Conservation (phyloP, 2,113 vertebrate genomes). For the Daphoenositta chrysoptera region DNA sequence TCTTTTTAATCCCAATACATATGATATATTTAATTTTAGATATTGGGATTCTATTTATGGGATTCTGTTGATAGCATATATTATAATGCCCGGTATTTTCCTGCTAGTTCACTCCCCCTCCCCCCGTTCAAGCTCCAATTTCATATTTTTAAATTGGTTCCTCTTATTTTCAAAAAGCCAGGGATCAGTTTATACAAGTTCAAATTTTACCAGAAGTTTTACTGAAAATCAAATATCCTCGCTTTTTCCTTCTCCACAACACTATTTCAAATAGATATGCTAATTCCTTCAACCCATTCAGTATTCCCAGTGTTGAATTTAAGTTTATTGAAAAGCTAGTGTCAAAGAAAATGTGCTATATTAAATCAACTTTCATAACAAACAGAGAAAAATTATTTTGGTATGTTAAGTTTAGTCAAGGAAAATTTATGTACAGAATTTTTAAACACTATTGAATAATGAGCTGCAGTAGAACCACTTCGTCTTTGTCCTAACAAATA, state of each 20-base stretch:
- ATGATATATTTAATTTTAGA: not conserved
- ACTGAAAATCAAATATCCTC: constrained; percentile 9
- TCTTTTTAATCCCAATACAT: not conserved
- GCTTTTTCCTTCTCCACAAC: not conserved
- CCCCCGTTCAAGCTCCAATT: not conserved
- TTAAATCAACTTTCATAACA: constrained; percentile 10
- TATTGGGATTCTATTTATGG: not conserved
- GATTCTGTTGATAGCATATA: not conserved
- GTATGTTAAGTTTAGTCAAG: not conserved
- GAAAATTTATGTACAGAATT: not conserved
- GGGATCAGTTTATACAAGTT: not conserved
- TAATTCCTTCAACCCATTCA: not conserved
- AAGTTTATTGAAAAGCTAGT: not conserved
- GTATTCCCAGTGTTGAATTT: not conserved
- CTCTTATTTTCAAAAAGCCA: not conserved
- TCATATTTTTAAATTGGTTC: not conserved
- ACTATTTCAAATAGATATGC: constrained; percentile 1
- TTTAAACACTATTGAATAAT: not conserved
- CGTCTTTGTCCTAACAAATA: not conserved
- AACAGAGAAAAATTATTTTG: not conserved
- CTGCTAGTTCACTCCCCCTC: not conserved
- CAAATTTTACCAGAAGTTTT: constrained; percentile 17
- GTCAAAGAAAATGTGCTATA: not conserved
- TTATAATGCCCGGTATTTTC: not conserved
- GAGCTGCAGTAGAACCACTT: not conserved